Evolutionary conservation across 2,888 invertebrate species (phyloP).

Genomic region (Leptura quadrifasciata): DNA sequence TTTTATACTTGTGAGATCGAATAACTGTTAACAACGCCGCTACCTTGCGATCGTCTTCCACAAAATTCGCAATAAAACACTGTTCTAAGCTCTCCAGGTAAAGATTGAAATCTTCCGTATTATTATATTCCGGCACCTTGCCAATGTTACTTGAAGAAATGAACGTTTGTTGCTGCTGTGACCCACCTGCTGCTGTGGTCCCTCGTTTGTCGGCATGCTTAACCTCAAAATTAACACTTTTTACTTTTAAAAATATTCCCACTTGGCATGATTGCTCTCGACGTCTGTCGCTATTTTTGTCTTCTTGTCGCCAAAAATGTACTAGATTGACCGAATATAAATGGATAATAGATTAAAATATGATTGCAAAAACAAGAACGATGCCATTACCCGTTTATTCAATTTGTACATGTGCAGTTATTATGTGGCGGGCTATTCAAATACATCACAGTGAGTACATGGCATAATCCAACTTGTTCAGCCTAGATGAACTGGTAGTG

Average conservation of each 20-base stretch:
- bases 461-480: no score
- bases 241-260: not conserved
- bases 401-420: no score
- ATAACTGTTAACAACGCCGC: not conserved
- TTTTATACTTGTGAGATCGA: not conserved
- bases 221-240: not conserved
- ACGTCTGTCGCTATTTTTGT: not conserved
- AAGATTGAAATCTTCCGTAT: not conserved
- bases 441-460: no score
- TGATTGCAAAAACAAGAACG: no score
- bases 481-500: no score
- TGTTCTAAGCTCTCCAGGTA: slow-evolving; percentile 1
- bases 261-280: no score
- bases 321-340: no score
- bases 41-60: not conserved
- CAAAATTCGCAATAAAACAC: slow-evolving; percentile 11
- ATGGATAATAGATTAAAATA: no score
- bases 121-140: not conserved
- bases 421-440: no score
- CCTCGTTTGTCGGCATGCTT: not conserved
- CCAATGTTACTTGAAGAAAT: not conserved
- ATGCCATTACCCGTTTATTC: no score
- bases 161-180: not conserved
- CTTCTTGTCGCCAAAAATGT: not conserved
- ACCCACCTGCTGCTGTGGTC: not conserved